Percentiles rank a stretch among this genome's conserved stretches.
Conservation (phyloP, 2,113 vertebrate genomes). For the Platysternon megacephalum region DNA sequence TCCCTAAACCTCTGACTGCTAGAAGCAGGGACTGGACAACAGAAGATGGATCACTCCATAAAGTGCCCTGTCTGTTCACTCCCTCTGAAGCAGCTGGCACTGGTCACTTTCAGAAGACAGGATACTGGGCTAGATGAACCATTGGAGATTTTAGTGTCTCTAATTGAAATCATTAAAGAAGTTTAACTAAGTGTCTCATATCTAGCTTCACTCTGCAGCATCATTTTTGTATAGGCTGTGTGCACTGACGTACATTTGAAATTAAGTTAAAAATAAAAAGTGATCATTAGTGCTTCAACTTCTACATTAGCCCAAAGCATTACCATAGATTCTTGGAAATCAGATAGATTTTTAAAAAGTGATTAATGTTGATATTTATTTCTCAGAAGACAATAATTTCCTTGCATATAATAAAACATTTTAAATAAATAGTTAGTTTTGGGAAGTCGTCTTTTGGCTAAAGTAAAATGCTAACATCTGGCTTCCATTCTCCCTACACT, state of each 20-base stretch:
- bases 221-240: not conserved
- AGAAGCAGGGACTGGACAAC: too few relatives aligned
- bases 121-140: too few relatives aligned
- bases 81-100: too few relatives aligned
- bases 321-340: constrained; percentile 29
- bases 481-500: constrained; percentile 1
- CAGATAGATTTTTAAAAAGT: constrained; percentile 13
- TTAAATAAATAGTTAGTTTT: constrained; percentile 52
- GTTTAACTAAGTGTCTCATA: not conserved
- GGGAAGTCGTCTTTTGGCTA: constrained; percentile 32
- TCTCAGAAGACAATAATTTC: constrained; percentile 53
- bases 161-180: not conserved
- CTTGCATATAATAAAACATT: constrained; percentile 22
- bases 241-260: not conserved
- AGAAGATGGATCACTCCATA: too few relatives aligned
- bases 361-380: constrained; percentile 37
- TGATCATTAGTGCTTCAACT: constrained; percentile 4
- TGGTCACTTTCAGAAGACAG: too few relatives aligned
- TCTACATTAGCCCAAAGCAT: not conserved
- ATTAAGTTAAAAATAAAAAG: constrained; percentile 21
- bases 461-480: constrained; percentile 48
- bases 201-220: not conserved
- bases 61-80: too few relatives aligned
- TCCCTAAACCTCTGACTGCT: too few relatives aligned
- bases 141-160: not conserved